Conservation (phyloP, 2,797 vertebrate genomes). For the Neostethus bicornis region DNA sequence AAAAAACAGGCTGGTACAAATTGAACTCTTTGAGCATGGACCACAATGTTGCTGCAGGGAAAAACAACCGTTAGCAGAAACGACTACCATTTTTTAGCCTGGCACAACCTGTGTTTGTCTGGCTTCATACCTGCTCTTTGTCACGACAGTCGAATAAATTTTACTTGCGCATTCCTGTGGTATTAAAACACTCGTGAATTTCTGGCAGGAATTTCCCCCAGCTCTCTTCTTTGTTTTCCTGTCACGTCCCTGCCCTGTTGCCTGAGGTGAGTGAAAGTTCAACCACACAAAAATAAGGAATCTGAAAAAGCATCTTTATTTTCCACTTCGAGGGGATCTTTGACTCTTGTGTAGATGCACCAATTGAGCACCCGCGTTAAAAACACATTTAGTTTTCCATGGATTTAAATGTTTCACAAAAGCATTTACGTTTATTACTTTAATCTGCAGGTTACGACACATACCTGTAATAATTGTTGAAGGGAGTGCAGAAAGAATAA, state of each 20-base stretch:
- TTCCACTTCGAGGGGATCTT: slow-evolving; percentile 24
- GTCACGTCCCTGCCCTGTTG: slow-evolving; percentile 54
- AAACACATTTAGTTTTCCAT: too few species aligned
- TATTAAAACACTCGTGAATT: slow-evolving; percentile 63
- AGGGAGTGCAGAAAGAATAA: slow-evolving; percentile 39
- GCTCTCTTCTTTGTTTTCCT: slow-evolving; percentile 47
- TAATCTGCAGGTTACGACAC: too few species aligned
- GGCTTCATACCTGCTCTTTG: slow-evolving; percentile 47
- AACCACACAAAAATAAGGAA: slow-evolving; percentile 62
- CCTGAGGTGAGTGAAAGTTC: slow-evolving; percentile 72
- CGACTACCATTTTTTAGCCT: slow-evolving; percentile 14
- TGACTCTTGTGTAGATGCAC: background rate
- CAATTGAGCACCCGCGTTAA: background rate
- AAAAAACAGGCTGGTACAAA: slow-evolving; percentile 26
- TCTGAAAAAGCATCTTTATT: slow-evolving; percentile 46
- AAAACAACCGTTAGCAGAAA: slow-evolving; percentile 29
- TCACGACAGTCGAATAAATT: slow-evolving; percentile 53
- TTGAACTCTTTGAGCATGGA: slow-evolving; percentile 11
- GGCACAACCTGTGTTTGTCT: slow-evolving; percentile 29
- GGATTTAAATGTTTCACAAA: slow-evolving; percentile 13
- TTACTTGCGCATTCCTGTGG: slow-evolving; percentile 66
- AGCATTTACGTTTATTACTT: too few species aligned
- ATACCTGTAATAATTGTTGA: slow-evolving; percentile 30
- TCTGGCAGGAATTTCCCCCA: slow-evolving; percentile 71
- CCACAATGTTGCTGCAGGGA: background rate